Conservation (phyloP, 2,797 vertebrate species). For the Alfaro cultratus region DNA sequence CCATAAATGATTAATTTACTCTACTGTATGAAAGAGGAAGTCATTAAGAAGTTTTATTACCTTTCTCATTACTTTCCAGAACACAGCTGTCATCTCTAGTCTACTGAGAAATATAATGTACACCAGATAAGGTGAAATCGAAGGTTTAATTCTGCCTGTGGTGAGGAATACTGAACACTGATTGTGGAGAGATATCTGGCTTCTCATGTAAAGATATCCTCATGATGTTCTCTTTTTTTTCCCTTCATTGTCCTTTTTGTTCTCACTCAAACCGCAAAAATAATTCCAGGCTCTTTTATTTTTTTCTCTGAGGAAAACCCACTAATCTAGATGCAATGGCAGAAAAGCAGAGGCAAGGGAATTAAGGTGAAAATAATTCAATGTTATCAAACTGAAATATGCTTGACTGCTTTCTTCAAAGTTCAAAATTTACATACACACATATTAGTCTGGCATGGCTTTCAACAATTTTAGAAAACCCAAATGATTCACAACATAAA, state of each 20-base stretch:
- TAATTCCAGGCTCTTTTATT: not conserved
- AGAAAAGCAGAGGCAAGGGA: not conserved
- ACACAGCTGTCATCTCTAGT: conserved; percentile 42
- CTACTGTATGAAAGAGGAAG: conserved; percentile 35
- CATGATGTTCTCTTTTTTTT: not conserved
- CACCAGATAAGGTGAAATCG: conserved; percentile 18
- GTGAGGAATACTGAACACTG: conserved; percentile 13
- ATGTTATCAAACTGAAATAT: not conserved
- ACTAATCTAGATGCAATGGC: too few relatives aligned
- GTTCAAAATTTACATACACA: not conserved
- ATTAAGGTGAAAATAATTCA: not conserved
- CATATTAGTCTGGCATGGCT: too few relatives aligned
- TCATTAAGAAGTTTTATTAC: conserved; percentile 58
- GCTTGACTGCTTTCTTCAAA: not conserved
- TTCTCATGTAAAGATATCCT: not conserved
- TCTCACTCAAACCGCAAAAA: not conserved
- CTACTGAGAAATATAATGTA: conserved; percentile 26
- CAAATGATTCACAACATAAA: not conserved
- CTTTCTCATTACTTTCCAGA: conserved; percentile 54
- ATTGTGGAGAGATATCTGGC: not conserved
- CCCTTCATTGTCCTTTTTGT: not conserved
- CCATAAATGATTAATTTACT: conserved; percentile 28
- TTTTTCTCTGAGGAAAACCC: not conserved
- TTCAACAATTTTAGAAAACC: not conserved
- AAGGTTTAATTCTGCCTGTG: conserved; percentile 18